Percentiles rank a stretch among this genome's conserved stretches.
phyloP scores from a whole-genome alignment of 92 coral and sea anemone genomes.

The Heteractis magnifica region DNA sequence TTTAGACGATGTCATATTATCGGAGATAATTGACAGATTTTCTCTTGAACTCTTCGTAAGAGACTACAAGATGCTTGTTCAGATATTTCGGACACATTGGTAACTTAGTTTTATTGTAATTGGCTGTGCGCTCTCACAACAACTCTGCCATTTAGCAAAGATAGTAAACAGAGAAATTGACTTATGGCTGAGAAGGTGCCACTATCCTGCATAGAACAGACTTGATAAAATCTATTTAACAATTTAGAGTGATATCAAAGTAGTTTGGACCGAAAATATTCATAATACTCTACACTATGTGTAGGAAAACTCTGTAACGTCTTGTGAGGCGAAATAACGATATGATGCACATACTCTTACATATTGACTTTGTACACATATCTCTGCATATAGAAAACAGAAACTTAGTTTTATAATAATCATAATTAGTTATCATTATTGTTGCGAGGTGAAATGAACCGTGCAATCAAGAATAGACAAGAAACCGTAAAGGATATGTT shows the following conservation, averaged over 20 bases:
- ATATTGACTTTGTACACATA: not conserved
- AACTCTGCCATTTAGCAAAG: too few species aligned
- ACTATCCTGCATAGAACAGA: not conserved
- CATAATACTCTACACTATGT: conserved; percentile 30
- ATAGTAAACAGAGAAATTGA: too few species aligned
- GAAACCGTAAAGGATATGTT: too few species aligned
- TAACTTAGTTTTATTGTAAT: too few species aligned
- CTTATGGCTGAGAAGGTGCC: too few species aligned
- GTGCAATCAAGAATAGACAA: not conserved
- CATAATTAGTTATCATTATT: not conserved
- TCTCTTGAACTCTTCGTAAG: not conserved
- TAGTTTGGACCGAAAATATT: not conserved
- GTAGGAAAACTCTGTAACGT: conserved; percentile 30
- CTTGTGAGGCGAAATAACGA: conserved; percentile 22
- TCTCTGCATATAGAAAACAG: not conserved
- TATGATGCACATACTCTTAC: not conserved
- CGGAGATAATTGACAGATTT: not conserved
- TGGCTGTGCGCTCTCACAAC: too few species aligned
- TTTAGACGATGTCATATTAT: conserved; percentile 3
- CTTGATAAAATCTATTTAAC: conserved; percentile 8
- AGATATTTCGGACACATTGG: too few species aligned
- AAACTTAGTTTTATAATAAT: not conserved
- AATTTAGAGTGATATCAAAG: not conserved
- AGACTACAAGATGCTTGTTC: not conserved
- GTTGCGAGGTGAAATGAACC: not conserved